Percentiles rank a stretch among this genome's conserved stretches.
Conservation (phyloP, 2,888 invertebrate species). For the Peribatodes rhomboidaria region DNA sequence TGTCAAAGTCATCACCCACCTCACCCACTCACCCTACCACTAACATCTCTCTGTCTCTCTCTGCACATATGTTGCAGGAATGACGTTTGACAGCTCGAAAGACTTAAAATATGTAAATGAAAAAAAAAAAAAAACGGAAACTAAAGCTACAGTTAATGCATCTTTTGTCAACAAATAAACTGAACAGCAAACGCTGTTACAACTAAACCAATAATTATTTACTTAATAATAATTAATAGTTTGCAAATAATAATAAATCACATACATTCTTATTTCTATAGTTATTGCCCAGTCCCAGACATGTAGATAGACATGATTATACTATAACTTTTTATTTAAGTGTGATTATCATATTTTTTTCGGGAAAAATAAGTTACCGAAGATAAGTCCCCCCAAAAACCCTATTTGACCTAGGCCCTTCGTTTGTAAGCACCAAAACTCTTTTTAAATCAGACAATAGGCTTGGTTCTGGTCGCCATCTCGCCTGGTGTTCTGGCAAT, state of each 20-base stretch:
- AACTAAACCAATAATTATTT: background rate
- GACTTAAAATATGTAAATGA: too few relatives aligned
- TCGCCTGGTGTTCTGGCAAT: too few relatives aligned
- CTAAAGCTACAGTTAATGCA: background rate
- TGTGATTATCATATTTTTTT: background rate
- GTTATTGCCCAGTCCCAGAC: slow-evolving; percentile 17
- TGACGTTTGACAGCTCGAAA: too few relatives aligned
- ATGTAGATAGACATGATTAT: background rate
- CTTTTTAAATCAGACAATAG: too few relatives aligned
- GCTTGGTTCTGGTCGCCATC: too few relatives aligned
- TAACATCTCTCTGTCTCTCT: too few relatives aligned
- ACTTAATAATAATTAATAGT: background rate
- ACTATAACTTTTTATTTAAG: background rate
- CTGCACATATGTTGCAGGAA: too few relatives aligned
- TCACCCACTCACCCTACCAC: background rate
- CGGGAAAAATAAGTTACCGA: background rate
- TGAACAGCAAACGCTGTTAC: background rate
- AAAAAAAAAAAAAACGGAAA: background rate
- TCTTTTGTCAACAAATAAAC: background rate
- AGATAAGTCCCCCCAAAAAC: background rate
- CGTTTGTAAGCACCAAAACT: too few relatives aligned
- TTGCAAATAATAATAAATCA: slow-evolving; percentile 9
- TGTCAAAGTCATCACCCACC: background rate
- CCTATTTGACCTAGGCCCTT: too few relatives aligned
- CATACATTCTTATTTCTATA: background rate